Evolutionary conservation across 2,888 invertebrate species (phyloP).

Genomic region (Microplitis manilae): DNA sequence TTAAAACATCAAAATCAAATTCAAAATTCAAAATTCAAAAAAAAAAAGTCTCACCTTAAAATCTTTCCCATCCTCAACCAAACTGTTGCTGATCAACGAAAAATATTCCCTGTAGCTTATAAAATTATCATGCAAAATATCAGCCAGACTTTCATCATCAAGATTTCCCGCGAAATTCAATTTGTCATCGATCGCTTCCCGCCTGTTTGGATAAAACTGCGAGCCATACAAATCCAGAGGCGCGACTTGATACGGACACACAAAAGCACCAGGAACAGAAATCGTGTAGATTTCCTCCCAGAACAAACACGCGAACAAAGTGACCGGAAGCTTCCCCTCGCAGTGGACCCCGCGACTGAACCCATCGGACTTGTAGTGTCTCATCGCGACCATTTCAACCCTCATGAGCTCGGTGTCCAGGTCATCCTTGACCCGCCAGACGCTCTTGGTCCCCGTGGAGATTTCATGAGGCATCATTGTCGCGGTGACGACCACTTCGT

Average conservation of each 20-base stretch:
- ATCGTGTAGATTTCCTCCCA: constrained; percentile 84
- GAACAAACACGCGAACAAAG: constrained; percentile 80
- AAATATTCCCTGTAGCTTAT: constrained; percentile 50
- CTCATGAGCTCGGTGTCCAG: constrained; percentile 51
- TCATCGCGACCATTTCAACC: constrained; percentile 62
- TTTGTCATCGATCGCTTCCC: constrained; percentile 75
- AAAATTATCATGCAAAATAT: constrained; percentile 68
- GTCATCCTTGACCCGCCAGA: constrained; percentile 56
- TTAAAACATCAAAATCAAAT: constrained; percentile 65
- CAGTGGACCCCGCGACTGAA: constrained; percentile 75
- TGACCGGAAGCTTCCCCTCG: constrained; percentile 79
- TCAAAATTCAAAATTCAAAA: background rate
- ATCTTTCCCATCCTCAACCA: constrained; percentile 54
- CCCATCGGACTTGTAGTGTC: constrained; percentile 54
- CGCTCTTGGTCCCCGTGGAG: constrained; percentile 55
- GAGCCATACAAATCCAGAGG: constrained; percentile 82
- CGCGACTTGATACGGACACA: constrained; percentile 77
- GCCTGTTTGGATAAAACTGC: constrained; percentile 80
- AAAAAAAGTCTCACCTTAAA: constrained; percentile 55
- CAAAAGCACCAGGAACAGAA: constrained; percentile 78
- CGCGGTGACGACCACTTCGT: constrained; percentile 46
- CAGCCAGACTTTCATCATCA: constrained; percentile 70
- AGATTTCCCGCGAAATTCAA: constrained; percentile 67
- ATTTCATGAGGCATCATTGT: constrained; percentile 42
- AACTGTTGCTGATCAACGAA: constrained; percentile 54